These are phyloP conservation scores for Elanus axillaris DNA, from an alignment of 2,113 vertebrate genomes.

Conservation along the genomic window DNA sequence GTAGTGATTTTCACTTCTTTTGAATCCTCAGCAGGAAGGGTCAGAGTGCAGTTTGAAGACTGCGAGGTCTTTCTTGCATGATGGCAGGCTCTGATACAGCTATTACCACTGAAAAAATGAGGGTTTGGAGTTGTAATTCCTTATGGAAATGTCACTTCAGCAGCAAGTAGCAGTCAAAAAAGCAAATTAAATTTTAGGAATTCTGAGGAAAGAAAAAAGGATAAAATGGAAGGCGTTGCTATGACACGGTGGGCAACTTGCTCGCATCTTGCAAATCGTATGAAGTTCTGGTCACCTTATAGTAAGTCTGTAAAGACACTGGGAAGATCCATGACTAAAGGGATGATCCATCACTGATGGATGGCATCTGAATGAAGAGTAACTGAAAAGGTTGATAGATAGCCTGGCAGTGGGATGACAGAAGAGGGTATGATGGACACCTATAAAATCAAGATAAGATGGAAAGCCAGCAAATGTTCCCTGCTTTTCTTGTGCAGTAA, in stretches of 20 bases:
- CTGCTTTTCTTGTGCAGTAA: neutral
- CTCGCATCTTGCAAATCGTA: neutral
- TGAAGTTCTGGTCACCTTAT: neutral
- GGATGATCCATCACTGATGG: neutral
- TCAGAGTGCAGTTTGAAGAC: neutral
- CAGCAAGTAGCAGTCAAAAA: neutral
- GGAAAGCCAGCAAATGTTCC: neutral
- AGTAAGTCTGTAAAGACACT: neutral
- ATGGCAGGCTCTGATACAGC: neutral
- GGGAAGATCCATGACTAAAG: neutral
- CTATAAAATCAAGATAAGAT: neutral
- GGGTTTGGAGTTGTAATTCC: neutral
- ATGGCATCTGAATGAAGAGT: neutral
- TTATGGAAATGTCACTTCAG: neutral
- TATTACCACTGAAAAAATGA: neutral
- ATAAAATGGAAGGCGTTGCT: neutral
- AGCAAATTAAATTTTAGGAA: neutral
- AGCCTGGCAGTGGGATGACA: neutral
- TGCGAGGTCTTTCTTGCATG: neutral
- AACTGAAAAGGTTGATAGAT: neutral
- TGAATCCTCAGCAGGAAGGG: neutral
- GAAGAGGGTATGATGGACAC: neutral
- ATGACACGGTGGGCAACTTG: neutral
- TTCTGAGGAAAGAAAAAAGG: neutral
- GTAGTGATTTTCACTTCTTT: neutral